These are phyloP conservation scores for Iphiclides podalirius DNA, from an alignment of 2,888 invertebrate species.

Conservation along the genomic window DNA sequence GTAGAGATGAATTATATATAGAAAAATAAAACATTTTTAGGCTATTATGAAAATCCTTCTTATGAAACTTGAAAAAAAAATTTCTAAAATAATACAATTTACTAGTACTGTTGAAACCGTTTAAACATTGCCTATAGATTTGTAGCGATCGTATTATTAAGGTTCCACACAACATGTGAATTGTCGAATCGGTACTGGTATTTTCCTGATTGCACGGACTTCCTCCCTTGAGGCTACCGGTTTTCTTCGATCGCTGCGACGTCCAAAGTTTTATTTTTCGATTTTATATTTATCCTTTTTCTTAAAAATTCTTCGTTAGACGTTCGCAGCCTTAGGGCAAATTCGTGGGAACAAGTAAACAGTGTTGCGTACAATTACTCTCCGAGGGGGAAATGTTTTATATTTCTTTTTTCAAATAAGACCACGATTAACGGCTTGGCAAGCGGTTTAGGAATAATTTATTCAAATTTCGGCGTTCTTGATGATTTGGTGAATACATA, in stretches of 20 bases:
- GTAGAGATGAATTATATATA: no score
- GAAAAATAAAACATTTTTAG: no score
- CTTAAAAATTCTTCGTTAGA: constrained; percentile 22
- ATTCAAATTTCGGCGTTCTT: neutral
- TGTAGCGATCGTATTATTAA: neutral
- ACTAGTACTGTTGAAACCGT: no score
- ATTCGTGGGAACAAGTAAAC: constrained; percentile 18
- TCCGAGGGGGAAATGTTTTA: neutral
- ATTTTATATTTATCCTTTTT: constrained; percentile 16
- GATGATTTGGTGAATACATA: neutral
- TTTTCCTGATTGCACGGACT: constrained; percentile 20
- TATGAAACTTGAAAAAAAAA: no score
- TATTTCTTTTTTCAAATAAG: constrained; percentile 6
- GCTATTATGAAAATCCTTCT: no score
- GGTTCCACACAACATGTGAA: constrained; percentile 5
- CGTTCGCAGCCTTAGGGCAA: constrained; percentile 15
- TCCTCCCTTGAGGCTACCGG: constrained; percentile 19
- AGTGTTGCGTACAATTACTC: constrained; percentile 10
- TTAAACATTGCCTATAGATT: neutral
- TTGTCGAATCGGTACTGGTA: constrained; percentile 10
- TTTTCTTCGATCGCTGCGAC: constrained; percentile 18
- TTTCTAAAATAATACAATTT: no score
- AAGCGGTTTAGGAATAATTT: constrained; percentile 21
- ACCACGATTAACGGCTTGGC: constrained; percentile 15
- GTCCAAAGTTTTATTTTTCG: constrained; percentile 22